Evolutionary conservation across 1,140 invertebrate genomes (phyloP).

Genomic region (Cheumatopsyche charites): DNA sequence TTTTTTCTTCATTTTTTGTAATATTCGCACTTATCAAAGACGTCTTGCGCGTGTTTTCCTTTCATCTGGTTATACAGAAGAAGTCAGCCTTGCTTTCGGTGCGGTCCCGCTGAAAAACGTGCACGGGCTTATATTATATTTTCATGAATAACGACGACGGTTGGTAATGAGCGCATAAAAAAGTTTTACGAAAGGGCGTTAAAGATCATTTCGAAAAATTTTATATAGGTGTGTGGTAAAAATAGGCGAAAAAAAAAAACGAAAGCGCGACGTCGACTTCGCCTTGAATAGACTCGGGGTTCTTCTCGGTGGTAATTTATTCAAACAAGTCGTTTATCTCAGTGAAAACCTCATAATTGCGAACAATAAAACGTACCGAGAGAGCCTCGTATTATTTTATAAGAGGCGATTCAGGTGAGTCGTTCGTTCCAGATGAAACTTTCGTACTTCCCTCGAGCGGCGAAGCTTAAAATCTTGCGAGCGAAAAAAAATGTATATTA

Average conservation of each 20-base stretch:
- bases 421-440: too few species aligned
- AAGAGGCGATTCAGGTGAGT: not conserved
- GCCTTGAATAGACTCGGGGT: slow-evolving; percentile 20
- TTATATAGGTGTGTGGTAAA: too few species aligned
- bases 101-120: not conserved
- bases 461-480: too few species aligned
- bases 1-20: too few species aligned
- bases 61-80: not conserved
- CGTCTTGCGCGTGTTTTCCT: not conserved
- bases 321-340: slow-evolving; percentile 41
- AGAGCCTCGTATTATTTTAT: slow-evolving; percentile 32
- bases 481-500: too few species aligned
- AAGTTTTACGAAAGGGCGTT: slow-evolving; percentile 11
- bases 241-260: not conserved
- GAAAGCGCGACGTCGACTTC: not conserved
- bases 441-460: too few species aligned
- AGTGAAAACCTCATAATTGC: slow-evolving; percentile 35
- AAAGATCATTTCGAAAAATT: too few species aligned
- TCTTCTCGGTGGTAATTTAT: slow-evolving; percentile 24
- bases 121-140: not conserved
- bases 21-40: slow-evolving; percentile 12
- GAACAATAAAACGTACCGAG: slow-evolving; percentile 37
- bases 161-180: slow-evolving; percentile 16
- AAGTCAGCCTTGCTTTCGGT: too few species aligned
- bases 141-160: not conserved